Base-by-base conservation (phyloP, 2,113 vertebrate genomes). In the Parotia lawesii region DNA sequence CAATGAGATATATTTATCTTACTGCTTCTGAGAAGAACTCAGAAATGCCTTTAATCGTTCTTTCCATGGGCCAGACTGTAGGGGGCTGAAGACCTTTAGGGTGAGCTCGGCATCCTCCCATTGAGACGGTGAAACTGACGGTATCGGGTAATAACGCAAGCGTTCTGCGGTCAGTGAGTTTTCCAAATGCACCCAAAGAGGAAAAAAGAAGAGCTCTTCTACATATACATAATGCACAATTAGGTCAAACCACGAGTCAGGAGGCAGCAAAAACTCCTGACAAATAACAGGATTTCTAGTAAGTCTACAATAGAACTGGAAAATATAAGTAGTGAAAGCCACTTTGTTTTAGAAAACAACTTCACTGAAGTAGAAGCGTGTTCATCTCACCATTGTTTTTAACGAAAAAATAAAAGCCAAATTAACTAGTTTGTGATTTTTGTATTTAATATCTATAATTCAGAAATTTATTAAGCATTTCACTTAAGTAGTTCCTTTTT, bases 71-170 rank as follows among this genome's bases (percentile, higher is more conserved):
- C 35, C 79, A 88, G 45, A 53, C 24, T 9, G 7, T 22, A 44
- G 44, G 29, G 45, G 28, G 5, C 38, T 90, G 66, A 72, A 85
- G 45, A 81, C 19, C 37, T 84, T 69, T 82, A 23, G 15, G 37
- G 5, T 73, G 67, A 75, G 40, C 25, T 85, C n/a, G 3, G 6
- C 44, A 25, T 42, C 14, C 25, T 20, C 37, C 64, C 62, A 13
- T 31, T 13, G 3, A 37, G 65, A 31, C 0, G 0, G 50, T 18
- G 5, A 89, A 66, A 66, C 38, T 77, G 87, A 89, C 1, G 0
- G 35, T 61, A 6, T 37, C 8, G 6, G 57, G 40, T 87, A 64
- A 74, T 84, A 92, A 40, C 0, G 0, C 40, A 53, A 80, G 37
- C 29, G 35, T 51, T 87, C 85, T 70, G 62, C 0, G 3, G 70